Evolutionary conservation across 2,797 vertebrate genomes (phyloP), one percentile per base, ranked within the genome.

Genomic region (Paratrypauchen microcephalus): DNA sequence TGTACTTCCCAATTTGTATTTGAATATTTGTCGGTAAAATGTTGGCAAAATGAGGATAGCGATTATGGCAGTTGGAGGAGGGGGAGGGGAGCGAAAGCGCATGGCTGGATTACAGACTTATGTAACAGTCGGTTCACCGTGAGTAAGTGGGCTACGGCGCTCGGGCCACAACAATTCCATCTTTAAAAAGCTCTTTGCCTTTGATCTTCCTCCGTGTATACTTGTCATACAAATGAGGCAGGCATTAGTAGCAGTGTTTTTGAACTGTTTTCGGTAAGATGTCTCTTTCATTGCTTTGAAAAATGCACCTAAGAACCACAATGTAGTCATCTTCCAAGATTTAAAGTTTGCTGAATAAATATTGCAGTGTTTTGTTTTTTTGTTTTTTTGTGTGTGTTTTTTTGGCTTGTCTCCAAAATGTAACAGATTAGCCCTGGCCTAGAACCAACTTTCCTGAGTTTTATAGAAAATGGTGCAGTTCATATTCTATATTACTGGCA

Each of bases 51-150:
- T 65, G 63, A 79, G 57, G 70, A 66, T 80, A 78, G 62, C 69
- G 83, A 86, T 88, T 82, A 80, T 13, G 50, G 74, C 47, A 77
- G 73, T 19, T 32, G 71, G 66, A 72, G 78, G 47, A 62, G 71
- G 65, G 70, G 58, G 28, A 74, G 47, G 66, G 77, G 72, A 47
- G 68, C 77, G 78, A 87, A 81, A 85, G 79, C 81, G 81, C 83
- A 84, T 86, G 88, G 86, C 88, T 89, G 90, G 90, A 92, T 91
- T 90, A 87, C 81, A 86, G 88, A 83, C 75, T 90, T 91, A 87
- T 59, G 78, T 89, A 90, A 91, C 82, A 78, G 80, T 85, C 83
- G 78, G 89, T 88, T 90, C 85, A 78, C 71, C 48, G 73, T 62
- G 41, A 81, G 78, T 80, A 82, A 83, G 75, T 77, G 71, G 70